These are phyloP conservation scores for Crematogaster levior DNA, from an alignment of 2,888 invertebrate genomes.

Conservation along the genomic window DNA sequence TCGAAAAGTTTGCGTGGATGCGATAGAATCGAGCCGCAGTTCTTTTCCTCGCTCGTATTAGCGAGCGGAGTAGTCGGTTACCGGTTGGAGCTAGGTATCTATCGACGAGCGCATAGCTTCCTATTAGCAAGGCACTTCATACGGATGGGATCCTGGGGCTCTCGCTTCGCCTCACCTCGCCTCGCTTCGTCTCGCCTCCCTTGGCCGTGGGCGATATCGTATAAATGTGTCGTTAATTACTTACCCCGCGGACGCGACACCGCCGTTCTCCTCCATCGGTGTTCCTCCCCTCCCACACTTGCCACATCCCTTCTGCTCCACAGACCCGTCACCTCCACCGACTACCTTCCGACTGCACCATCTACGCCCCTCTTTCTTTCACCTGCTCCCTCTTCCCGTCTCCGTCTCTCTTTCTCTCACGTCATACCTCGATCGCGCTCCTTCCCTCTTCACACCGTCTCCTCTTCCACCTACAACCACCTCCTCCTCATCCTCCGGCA, in stretches of 20 bases:
- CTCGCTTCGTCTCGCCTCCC: conserved; percentile 61
- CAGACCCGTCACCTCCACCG: conserved; percentile 73
- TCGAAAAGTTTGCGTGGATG: conserved; percentile 41
- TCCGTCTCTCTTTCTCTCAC: conserved; percentile 30
- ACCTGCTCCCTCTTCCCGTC: conserved; percentile 49
- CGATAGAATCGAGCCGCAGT: conserved; percentile 42
- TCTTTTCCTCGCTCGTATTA: conserved; percentile 54
- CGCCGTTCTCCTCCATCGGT: conserved; percentile 72
- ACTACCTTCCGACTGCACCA: conserved; percentile 73
- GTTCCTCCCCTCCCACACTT: conserved; percentile 63
- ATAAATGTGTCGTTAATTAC: conserved; percentile 85
- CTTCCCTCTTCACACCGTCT: conserved; percentile 47
- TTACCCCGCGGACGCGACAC: conserved; percentile 82
- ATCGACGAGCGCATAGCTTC: conserved; percentile 83
- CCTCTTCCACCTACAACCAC: conserved; percentile 64
- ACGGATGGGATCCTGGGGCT: conserved; percentile 76
- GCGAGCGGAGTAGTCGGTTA: conserved; percentile 60
- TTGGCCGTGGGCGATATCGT: conserved; percentile 81
- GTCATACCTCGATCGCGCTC: conserved; percentile 51
- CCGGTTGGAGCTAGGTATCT: conserved; percentile 77
- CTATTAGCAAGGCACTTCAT: conserved; percentile 82
- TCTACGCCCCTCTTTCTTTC: conserved; percentile 57
- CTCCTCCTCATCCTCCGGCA: conserved; percentile 72
- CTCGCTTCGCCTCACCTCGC: conserved; percentile 63
- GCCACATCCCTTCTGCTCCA: conserved; percentile 63